Evolutionary conservation across 2,113 vertebrate species (phyloP), one percentile per base, ranked within the genome.

Genomic region (Callaeas wilsoni): DNA sequence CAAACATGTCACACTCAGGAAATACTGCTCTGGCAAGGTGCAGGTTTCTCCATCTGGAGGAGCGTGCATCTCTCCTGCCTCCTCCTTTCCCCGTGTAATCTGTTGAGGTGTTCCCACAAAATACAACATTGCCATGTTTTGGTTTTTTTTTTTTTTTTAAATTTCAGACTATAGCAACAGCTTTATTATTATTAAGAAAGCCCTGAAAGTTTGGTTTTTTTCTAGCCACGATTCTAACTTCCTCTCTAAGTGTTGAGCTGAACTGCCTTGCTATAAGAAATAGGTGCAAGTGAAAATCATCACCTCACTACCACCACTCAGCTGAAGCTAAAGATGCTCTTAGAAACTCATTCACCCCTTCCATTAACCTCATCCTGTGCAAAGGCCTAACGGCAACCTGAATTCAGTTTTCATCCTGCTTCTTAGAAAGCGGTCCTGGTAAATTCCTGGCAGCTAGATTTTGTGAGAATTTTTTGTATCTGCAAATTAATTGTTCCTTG

Each of bases 401-500:
- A 70, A 47, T 83, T 85, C 63, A 64, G 16, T 80, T 92, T 82
- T 84, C 65, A 77, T 73, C 37, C 52, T 94, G 60, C 84, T 91
- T 46, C 41, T 82, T 60, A 52, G 84, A 67, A 87, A 76, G 57
- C 78, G 83, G 67, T 33, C 44, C 59, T 73, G 75, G 42, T 63
- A 83, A 87, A 84, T 69, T 83, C 80, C 79, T 74, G 91, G 86
- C 91, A 95, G 90, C 88, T 85, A 65, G 52, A 44, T 84, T 85
- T 87, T 69, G 42, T 52, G 32, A 82, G 49, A 57, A 25, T 63
- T 76, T 39, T 91, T 93, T 86, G 33, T 84, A 57, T n/a, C 64
- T 84, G 56, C 77, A 68, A 65, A 70, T 50, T 29, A 83, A 22
- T 63, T 89, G 50, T 69, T 78, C 56, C 77, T 94, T 73, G 77